Conservation (phyloP, 2,113 vertebrate species). For the Polyodon spathula region DNA sequence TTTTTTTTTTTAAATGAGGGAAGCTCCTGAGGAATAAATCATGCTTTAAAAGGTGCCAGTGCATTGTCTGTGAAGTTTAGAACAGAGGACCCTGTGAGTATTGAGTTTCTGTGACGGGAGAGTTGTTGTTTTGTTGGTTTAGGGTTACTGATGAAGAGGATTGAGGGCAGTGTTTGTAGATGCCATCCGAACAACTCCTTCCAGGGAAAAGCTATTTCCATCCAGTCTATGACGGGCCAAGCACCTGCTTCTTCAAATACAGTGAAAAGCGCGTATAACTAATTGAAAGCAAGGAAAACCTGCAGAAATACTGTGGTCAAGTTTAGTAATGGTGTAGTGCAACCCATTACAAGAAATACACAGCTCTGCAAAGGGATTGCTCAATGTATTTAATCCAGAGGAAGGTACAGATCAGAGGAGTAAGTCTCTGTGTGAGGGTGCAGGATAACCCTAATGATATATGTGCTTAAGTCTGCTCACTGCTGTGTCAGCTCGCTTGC, state of each 20-base stretch:
- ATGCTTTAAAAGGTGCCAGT: slow-evolving; percentile 46
- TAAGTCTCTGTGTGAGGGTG: slow-evolving; percentile 9
- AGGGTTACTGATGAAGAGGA: slow-evolving; percentile 39
- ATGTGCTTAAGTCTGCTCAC: slow-evolving; percentile 38
- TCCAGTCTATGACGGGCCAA: slow-evolving; percentile 31
- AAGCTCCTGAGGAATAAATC: too few relatives aligned
- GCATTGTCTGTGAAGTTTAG: slow-evolving; percentile 31
- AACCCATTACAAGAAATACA: too few relatives aligned
- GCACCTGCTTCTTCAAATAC: slow-evolving; percentile 15
- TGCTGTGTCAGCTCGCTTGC: slow-evolving; percentile 37
- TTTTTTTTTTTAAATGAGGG: slow-evolving; percentile 23
- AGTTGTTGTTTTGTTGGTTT: slow-evolving; percentile 40
- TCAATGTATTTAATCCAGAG: too few relatives aligned
- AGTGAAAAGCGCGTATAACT: too few relatives aligned
- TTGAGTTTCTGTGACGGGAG: slow-evolving; percentile 37
- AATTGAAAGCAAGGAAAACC: too few relatives aligned
- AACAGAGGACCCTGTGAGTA: slow-evolving; percentile 28
- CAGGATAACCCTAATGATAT: slow-evolving; percentile 18
- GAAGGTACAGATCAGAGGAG: background rate
- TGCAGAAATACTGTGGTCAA: too few relatives aligned
- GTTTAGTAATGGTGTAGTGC: too few relatives aligned
- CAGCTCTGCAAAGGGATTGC: too few relatives aligned
- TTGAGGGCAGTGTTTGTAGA: slow-evolving; percentile 46
- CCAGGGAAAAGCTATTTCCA: slow-evolving; percentile 35
- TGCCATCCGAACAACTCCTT: slow-evolving; percentile 36